These are phyloP conservation scores for Pseudotriccus pelzelni DNA, from an alignment of 2,797 vertebrate species.

Conservation along the genomic window DNA sequence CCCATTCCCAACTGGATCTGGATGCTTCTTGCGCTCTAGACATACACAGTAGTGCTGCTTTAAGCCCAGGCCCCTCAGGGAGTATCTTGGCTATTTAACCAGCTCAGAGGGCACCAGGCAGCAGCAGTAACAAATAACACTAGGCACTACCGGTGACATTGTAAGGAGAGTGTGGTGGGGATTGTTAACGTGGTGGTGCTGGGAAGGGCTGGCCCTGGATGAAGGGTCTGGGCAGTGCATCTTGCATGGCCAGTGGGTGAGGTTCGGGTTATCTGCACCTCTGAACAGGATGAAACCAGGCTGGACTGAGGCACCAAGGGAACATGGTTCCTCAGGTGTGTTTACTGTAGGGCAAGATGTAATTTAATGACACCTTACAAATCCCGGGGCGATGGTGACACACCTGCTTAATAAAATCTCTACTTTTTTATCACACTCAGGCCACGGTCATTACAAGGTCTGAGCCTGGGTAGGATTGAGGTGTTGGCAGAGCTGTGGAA, in stretches of 20 bases:
- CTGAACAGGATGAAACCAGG: background rate
- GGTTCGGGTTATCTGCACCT: background rate
- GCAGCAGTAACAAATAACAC: background rate
- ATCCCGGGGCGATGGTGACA: background rate
- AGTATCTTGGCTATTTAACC: background rate
- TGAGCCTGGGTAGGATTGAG: background rate
- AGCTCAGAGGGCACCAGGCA: background rate
- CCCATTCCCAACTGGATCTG: background rate
- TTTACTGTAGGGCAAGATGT: background rate
- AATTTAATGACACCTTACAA: background rate
- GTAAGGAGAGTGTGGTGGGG: fast-evolving
- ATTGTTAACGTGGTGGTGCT: fast-evolving
- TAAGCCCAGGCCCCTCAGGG: background rate
- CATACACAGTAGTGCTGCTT: fast-evolving
- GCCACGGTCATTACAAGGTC: background rate
- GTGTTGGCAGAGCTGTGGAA: background rate
- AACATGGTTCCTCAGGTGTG: background rate
- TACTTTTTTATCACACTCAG: background rate
- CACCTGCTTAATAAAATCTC: background rate
- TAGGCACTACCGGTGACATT: background rate
- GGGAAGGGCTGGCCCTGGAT: background rate
- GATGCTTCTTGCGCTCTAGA: background rate
- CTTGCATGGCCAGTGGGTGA: fast-evolving
- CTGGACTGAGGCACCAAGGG: background rate
- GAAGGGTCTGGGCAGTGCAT: background rate